phyloP scores from a whole-genome alignment of 2,113 vertebrate genomes.

The Cairina moschata region DNA sequence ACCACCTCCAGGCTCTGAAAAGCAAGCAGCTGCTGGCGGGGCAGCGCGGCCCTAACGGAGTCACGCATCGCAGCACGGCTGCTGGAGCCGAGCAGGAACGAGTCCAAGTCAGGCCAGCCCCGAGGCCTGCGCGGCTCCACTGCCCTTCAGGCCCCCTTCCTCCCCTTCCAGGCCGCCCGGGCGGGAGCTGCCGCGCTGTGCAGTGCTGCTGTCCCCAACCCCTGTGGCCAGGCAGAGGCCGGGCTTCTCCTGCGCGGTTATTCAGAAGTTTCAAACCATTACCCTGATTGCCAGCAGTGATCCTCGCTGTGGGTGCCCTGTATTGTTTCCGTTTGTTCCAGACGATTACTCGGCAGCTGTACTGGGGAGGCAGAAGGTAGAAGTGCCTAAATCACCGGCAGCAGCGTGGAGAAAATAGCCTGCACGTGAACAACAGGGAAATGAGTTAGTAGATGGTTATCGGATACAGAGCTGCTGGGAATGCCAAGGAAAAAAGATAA shows the following conservation, averaged over 20 bases:
- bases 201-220: too few species aligned
- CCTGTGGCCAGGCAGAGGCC: fast-evolving
- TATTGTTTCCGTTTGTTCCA: neutral
- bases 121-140: too few species aligned
- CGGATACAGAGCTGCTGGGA: neutral
- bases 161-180: too few species aligned
- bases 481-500: fast-evolving
- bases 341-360: neutral
- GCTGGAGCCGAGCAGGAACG: too few species aligned
- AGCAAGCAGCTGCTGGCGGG: too few species aligned
- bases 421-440: neutral
- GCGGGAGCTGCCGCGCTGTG: too few species aligned
- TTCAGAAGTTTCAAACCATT: neutral
- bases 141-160: too few species aligned
- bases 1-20: neutral
- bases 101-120: too few species aligned
- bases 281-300: too few species aligned
- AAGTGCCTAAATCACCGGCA: neutral
- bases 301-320: neutral
- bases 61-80: too few species aligned
- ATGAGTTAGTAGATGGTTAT: neutral
- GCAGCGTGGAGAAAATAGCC: neutral
- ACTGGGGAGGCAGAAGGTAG: neutral
- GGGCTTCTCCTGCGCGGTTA: too few species aligned
- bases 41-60: too few species aligned